Base-by-base conservation (phyloP, 2,113 vertebrate genomes). In the Pelodiscus sinensis region DNA sequence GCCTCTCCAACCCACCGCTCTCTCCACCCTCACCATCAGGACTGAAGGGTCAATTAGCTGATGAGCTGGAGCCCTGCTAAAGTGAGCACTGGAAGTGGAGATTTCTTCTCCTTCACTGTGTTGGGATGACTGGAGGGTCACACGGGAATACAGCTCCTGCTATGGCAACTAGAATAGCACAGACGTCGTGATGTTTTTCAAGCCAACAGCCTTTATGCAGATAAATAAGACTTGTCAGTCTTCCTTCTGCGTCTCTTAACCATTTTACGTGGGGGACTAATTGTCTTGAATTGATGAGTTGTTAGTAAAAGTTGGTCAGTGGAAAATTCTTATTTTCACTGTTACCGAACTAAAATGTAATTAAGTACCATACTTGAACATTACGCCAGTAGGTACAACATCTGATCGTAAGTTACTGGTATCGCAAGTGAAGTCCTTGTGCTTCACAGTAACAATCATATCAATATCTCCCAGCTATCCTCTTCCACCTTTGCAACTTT, bases 191-290 rank as follows among this genome's bases (percentile, higher is more conserved):
- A 29, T 83, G 57, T 18, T 88, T 58, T 84, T 82, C 9, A 44
- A 50, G 19, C 24, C 27, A 79, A 10, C 9, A 55, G 1, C 19
- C 62, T 75, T 81, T 54, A 50, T 9, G 12, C 5, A 58, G 38
- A 50, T 24, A 57, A 58, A 5, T 22, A 65, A 73, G 54, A 2
- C 3, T 0, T 6, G 3, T 31, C 31, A 82, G n/a, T 2, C 7
- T 50, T 31, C 21, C 35, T 38, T 73, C 9, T 12, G 68, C 35
- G 8, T 38, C n/a, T 22, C 10, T 68, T 44, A n/a, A 18, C 50
- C 22, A n/a, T 83, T 8, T 31, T 52, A 21, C 50, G 13, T 6
- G 13, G 27, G 31, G 12, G 60, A n/a, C 19, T 19, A 18, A 22
- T 44, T 51, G 81, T 6, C 44, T 31, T 25, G 24, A 31, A 60